Evolutionary conservation across 53 echinoderm and acorn worm genomes (phyloP).

Genomic region (Zoroaster sp.): DNA sequence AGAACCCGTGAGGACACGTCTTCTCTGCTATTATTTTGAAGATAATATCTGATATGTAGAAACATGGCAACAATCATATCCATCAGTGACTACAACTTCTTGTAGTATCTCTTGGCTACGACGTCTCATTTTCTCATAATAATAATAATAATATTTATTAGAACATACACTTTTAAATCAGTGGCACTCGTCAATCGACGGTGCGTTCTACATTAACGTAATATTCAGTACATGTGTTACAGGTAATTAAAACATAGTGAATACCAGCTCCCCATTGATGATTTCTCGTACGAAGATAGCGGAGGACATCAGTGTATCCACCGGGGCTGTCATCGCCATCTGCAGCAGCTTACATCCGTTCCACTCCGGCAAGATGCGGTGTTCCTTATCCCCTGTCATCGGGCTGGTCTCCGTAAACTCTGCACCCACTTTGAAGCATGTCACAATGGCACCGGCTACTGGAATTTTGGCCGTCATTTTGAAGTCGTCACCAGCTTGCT

Average conservation of each 20-base stretch:
- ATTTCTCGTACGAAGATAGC: constrained; percentile 70
- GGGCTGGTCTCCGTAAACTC: constrained; percentile 50
- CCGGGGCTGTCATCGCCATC: constrained; percentile 13
- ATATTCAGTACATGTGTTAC: no score
- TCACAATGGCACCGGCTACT: not conserved
- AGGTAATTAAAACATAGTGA: no score
- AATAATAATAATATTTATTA: no score
- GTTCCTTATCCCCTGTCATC: constrained; percentile 39
- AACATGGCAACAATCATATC: no score
- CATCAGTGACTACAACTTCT: constrained; percentile 48
- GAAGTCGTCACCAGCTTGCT: constrained; percentile 68
- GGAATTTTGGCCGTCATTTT: constrained; percentile 29
- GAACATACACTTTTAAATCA: no score
- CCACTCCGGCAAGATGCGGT: constrained; percentile 38
- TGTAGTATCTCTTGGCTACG: constrained; percentile 73
- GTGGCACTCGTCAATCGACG: no score
- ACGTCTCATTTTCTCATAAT: constrained; percentile 69
- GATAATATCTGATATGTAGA: no score
- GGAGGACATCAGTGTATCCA: constrained; percentile 49
- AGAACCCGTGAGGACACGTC: no score
- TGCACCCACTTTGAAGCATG: constrained; percentile 31
- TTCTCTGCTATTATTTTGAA: no score
- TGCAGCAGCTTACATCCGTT: constrained; percentile 71
- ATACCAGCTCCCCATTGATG: constrained; percentile 71
- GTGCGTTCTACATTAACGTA: no score